A percentile compares a stretch with the other conserved stretches of the same genome.
Conservation (phyloP, 2,113 vertebrate species). For the Phaethon lepturus region DNA sequence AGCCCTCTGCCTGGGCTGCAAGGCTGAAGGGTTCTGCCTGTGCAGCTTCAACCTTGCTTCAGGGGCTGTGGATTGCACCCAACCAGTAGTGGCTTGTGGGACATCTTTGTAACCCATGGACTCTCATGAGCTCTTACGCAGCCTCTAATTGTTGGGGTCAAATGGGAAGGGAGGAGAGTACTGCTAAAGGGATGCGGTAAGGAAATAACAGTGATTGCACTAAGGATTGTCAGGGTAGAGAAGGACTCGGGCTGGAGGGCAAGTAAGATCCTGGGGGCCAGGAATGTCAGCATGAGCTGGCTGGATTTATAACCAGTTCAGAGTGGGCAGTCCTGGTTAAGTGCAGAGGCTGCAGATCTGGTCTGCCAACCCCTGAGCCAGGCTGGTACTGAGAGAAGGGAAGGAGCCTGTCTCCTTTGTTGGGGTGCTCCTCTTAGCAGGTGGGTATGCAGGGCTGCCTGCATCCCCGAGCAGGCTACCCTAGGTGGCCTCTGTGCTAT, state of each 20-base stretch:
- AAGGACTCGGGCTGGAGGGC: fast-evolving
- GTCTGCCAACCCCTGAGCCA: not conserved
- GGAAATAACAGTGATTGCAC: not conserved
- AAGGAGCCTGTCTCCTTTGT: not conserved
- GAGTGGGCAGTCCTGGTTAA: not conserved
- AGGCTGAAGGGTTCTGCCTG: not conserved
- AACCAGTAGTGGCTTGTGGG: not conserved
- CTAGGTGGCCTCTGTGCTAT: not conserved
- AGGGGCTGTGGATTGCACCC: not conserved
- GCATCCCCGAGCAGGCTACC: not conserved
- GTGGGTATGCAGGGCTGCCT: not conserved
- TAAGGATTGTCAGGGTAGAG: not conserved
- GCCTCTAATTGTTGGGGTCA: not conserved
- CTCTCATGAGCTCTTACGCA: not conserved
- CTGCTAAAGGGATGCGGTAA: not conserved
- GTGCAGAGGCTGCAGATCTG: not conserved
- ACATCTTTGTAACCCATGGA: not conserved
- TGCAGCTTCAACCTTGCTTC: not conserved
- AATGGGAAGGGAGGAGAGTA: not conserved
- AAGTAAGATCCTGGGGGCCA: not conserved
- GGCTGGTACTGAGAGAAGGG: not conserved
- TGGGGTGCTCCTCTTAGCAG: not conserved
- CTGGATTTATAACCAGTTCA: not conserved
- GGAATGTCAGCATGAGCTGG: not conserved
- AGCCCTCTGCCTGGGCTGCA: not conserved